Evolutionary conservation across 2,888 invertebrate species (phyloP).

Genomic region (Rhimphoctona megacephalus): DNA sequence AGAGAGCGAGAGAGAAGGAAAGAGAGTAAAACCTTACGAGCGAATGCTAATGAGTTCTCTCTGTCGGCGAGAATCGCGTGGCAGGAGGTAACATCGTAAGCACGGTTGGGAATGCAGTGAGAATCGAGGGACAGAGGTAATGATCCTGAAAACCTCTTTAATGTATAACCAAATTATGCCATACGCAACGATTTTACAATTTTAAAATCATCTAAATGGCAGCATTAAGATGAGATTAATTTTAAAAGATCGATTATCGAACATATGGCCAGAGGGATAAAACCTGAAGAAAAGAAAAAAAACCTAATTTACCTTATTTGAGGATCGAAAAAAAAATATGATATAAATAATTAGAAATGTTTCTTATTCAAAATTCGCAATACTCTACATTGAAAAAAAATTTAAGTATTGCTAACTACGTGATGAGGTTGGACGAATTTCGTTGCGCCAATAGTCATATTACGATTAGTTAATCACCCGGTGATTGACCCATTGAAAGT

Average conservation of each 20-base stretch:
- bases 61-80: slow-evolving; percentile 56
- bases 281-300: neutral
- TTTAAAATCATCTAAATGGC: slow-evolving; percentile 19
- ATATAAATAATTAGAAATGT: neutral
- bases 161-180: slow-evolving; percentile 49
- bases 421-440: too few relatives aligned
- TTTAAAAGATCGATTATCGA: neutral
- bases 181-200: slow-evolving; percentile 1
- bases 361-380: neutral
- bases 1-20: neutral
- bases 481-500: too few relatives aligned
- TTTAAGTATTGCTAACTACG: too few relatives aligned
- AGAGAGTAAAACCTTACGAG: slow-evolving; percentile 38
- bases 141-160: slow-evolving; percentile 50
- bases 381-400: neutral
- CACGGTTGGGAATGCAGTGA: slow-evolving; percentile 32
- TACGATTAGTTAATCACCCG: too few relatives aligned
- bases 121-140: slow-evolving; percentile 47
- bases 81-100: slow-evolving; percentile 23
- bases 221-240: slow-evolving; percentile 3
- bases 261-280: neutral
- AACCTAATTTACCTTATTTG: neutral
- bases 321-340: neutral
- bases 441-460: too few relatives aligned
- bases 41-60: slow-evolving; percentile 66